Conservation (phyloP, 1,140 invertebrate genomes). For the Drosophila navojoa region DNA sequence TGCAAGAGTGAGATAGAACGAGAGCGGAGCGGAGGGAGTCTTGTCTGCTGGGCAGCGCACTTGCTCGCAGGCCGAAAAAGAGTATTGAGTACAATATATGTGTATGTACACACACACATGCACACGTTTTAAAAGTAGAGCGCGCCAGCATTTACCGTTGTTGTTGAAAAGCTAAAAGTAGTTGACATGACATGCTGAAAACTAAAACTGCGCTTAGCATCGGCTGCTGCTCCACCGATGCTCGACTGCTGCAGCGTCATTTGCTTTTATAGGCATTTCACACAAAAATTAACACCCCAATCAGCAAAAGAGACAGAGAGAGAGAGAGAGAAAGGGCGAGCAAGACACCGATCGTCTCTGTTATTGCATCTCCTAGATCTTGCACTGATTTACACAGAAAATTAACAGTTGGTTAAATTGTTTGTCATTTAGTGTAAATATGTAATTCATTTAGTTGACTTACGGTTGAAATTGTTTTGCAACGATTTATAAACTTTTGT, state of each 20-base stretch:
- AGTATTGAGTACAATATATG: slow-evolving; percentile 13
- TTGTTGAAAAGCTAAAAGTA: slow-evolving; percentile 35
- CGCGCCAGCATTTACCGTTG: slow-evolving; percentile 54
- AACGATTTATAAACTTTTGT: slow-evolving; percentile 38
- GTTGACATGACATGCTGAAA: slow-evolving; percentile 51
- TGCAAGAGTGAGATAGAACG: background rate
- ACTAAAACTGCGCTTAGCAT: slow-evolving; percentile 30
- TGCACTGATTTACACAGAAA: slow-evolving; percentile 13
- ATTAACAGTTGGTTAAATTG: slow-evolving; percentile 25
- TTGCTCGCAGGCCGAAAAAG: slow-evolving; percentile 17
- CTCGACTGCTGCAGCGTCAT: slow-evolving; percentile 31
- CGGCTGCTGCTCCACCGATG: background rate
- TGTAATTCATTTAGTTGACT: slow-evolving; percentile 20
- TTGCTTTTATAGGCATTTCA: slow-evolving; percentile 53
- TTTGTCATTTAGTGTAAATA: slow-evolving; percentile 12
- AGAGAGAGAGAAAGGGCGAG: slow-evolving; percentile 1
- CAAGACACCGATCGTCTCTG: background rate
- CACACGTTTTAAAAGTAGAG: slow-evolving; percentile 36
- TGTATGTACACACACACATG: background rate
- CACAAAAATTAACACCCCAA: slow-evolving; percentile 41
- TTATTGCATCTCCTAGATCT: background rate
- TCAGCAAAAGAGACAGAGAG: background rate
- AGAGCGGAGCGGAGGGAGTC: slow-evolving; percentile 3
- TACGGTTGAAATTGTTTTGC: slow-evolving; percentile 23
- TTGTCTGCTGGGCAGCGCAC: slow-evolving; percentile 26